These are phyloP conservation scores for Diglossa brunneiventris DNA, from an alignment of 2,113 vertebrate genomes.

Conservation along the genomic window DNA sequence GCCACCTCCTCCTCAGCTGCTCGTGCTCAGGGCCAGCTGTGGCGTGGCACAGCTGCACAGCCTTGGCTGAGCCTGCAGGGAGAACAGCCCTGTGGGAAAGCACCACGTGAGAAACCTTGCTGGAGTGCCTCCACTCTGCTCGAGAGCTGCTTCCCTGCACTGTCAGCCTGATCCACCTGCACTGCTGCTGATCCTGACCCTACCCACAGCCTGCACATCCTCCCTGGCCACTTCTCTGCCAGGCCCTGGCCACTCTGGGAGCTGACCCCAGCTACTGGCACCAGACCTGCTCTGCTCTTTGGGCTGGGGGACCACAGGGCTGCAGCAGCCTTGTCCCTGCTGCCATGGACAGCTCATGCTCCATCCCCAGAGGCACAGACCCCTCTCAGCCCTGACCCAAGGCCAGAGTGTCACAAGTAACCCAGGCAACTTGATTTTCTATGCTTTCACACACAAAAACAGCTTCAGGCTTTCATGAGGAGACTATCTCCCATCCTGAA, in stretches of 20 bases:
- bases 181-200: background rate
- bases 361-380: background rate
- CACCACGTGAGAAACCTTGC: background rate
- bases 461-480: background rate
- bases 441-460: background rate
- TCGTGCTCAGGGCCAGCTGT: background rate
- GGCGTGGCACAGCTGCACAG: background rate
- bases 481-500: background rate
- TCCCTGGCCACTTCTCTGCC: background rate
- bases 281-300: background rate
- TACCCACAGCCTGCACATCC: background rate
- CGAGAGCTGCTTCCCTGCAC: background rate
- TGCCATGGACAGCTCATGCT: background rate
- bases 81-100: background rate
- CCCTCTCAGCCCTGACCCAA: rapidly evolving
- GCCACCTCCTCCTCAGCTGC: background rate
- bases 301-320: rapidly evolving
- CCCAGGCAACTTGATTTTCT: background rate
- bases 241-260: background rate
- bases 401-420: background rate
- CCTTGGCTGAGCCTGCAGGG: background rate
- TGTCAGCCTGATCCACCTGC: rapidly evolving
- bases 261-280: background rate
- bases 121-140: background rate
- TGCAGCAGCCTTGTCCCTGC: background rate